Base-by-base conservation (phyloP, 2,888 invertebrate genomes). In the Cinara cedri region DNA sequence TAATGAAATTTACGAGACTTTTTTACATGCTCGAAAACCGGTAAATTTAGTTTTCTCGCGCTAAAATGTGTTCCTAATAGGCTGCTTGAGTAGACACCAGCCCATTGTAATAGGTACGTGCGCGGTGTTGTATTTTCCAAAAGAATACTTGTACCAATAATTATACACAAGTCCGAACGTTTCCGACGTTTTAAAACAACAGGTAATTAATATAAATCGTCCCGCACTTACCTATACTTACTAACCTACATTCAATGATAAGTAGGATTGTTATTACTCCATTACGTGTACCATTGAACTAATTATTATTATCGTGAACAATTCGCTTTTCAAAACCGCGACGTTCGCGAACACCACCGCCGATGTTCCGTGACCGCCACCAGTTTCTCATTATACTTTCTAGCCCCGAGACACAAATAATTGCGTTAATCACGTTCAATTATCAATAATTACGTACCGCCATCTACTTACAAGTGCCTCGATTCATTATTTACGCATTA, bases 281-380 rank as follows among this genome's bases (percentile, higher is more conserved):
- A 16, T n/a, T 44, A 63, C 14, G 21, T 44, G 10, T 0, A 8
- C 44, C 65, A n/a, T n/a, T n/a, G 44, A n/a, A n/a, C 21, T 54
- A 8, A 57, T 60, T 70, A 55, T 19, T 70, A 42, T 42, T 10
- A 55, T 34, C 14, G n/a, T n/a, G n/a, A 55, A 13, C 42, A 24
- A 74, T 74, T 74, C 21, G 63, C 63, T 74, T 51, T 63, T 74
- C 21, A 74, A 63, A 49, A 51, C 21, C 10, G n/a, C n/a, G n/a
- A n/a, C n/a, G n/a, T n/a, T n/a, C n/a, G n/a, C 14, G 42, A 11
- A 46, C 49, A 19, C 16, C 54, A 6, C 1, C 6, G 14, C 19
- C 14, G 42, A 57, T 24, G 44, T 46, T 72, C 24, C 13, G 24
- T 24, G 14, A 14, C 14, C 14, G 13, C 9, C 9, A 3, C 24